Evolutionary conservation across 2,888 invertebrate genomes (phyloP).

Genomic region (Hypselothyrea guttata): DNA sequence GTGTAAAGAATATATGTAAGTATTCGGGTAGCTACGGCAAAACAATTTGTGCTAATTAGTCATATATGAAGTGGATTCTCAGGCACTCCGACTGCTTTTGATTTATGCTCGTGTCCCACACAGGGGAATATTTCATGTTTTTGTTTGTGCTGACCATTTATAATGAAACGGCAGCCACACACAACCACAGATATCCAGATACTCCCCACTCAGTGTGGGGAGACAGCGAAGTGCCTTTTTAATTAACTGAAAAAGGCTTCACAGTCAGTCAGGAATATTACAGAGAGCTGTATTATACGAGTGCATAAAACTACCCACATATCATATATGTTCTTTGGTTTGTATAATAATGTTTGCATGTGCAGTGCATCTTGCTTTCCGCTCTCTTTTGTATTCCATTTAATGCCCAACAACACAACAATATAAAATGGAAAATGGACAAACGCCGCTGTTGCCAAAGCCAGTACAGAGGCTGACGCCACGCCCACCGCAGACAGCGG

Average conservation of each 20-base stretch:
- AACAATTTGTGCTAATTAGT: slow-evolving; percentile 30
- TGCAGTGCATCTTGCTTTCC: slow-evolving; percentile 19
- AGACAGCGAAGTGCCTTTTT: slow-evolving; percentile 51
- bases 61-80: slow-evolving; percentile 9
- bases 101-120: slow-evolving; percentile 28
- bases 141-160: slow-evolving; percentile 46
- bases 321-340: slow-evolving; percentile 15
- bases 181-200: neutral
- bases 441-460: slow-evolving; percentile 7
- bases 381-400: slow-evolving; percentile 36
- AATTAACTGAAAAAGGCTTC: slow-evolving; percentile 66
- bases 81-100: slow-evolving; percentile 32
- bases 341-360: slow-evolving; percentile 35
- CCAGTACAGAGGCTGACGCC: slow-evolving; percentile 23
- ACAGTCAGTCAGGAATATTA: slow-evolving; percentile 34
- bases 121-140: slow-evolving; percentile 33
- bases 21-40: neutral
- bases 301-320: slow-evolving; percentile 32
- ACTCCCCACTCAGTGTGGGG: slow-evolving; percentile 7
- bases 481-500: slow-evolving; percentile 45
- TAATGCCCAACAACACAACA: slow-evolving; percentile 43
- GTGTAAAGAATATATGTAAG: neutral
- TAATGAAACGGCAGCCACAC: slow-evolving; percentile 37
- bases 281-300: slow-evolving; percentile 7
- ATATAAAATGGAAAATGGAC: slow-evolving; percentile 33